Percentiles rank a stretch among this genome's conserved stretches.
These are phyloP conservation scores for Brachionichthys hirsutus DNA, from an alignment of 2,113 vertebrate genomes.

Conservation along the genomic window DNA sequence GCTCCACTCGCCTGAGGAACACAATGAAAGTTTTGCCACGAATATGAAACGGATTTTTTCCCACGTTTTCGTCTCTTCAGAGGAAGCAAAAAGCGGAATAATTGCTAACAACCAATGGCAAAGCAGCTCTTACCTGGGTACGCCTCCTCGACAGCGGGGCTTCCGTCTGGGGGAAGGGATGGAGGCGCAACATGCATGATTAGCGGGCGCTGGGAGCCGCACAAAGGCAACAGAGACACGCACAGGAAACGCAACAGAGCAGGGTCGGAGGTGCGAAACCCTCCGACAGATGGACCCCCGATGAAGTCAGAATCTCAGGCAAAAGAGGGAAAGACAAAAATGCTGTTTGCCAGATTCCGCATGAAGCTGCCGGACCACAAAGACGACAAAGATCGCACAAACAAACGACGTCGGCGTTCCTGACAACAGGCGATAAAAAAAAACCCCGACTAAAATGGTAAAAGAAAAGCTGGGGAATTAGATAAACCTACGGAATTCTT, in stretches of 20 bases:
- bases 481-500: constrained; percentile 63
- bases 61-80: no score
- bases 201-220: constrained; percentile 81
- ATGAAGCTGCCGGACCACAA: no score
- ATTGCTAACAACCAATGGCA: constrained; percentile 33
- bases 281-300: no score
- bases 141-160: constrained; percentile 85
- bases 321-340: not conserved
- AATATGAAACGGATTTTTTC: no score
- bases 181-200: constrained; percentile 91
- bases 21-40: not conserved
- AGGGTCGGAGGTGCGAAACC: no score
- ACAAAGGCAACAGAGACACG: constrained; percentile 73
- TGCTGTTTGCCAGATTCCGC: no score
- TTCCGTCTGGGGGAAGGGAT: constrained; percentile 93
- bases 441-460: no score
- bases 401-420: no score
- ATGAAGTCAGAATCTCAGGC: no score
- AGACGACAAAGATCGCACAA: no score
- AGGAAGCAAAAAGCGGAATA: no score
- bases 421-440: no score
- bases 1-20: constrained; percentile 90
- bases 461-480: not conserved
- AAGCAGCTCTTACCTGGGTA: constrained; percentile 89
- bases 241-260: constrained; percentile 46